Evolutionary conservation across 2,888 invertebrate genomes (phyloP).

Genomic region (Tetrapedia diversipes): DNA sequence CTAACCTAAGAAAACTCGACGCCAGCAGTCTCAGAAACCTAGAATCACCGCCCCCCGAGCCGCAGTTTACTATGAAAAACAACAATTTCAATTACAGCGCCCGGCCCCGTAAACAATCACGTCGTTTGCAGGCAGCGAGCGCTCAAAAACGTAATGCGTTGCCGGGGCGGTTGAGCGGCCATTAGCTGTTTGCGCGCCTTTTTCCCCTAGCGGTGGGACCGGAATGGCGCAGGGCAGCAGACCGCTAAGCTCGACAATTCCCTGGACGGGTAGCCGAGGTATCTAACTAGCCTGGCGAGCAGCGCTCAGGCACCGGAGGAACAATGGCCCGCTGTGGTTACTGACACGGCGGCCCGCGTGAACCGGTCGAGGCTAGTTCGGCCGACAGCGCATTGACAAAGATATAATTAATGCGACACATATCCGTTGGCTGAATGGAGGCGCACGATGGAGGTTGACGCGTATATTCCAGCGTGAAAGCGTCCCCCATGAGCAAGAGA

Average conservation of each 20-base stretch:
- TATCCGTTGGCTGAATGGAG: constrained; percentile 71
- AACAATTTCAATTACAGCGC: no score
- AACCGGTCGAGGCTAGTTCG: constrained; percentile 60
- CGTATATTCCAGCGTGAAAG: constrained; percentile 66
- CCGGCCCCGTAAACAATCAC: no score
- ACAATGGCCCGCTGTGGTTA: constrained; percentile 75
- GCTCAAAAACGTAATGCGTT: not conserved
- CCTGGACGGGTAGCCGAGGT: constrained; percentile 68
- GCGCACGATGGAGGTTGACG: constrained; percentile 61
- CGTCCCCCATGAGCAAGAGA: constrained; percentile 36
- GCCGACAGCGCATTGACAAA: constrained; percentile 70
- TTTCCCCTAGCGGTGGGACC: constrained; percentile 13
- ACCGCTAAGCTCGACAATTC: constrained; percentile 75
- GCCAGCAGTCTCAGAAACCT: no score
- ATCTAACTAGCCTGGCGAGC: constrained; percentile 64
- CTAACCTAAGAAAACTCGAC: no score
- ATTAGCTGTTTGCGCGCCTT: constrained; percentile 43
- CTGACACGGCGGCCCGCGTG: constrained; percentile 71
- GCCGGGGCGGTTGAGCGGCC: constrained; percentile 7
- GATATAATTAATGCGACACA: constrained; percentile 77
- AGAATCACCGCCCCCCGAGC: no score
- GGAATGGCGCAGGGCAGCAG: constrained; percentile 8
- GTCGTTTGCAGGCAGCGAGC: no score
- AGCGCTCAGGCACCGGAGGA: constrained; percentile 54
- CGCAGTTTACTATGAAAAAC: no score